Conservation (phyloP, 1,140 invertebrate genomes). For the Zaprionus africanus region DNA sequence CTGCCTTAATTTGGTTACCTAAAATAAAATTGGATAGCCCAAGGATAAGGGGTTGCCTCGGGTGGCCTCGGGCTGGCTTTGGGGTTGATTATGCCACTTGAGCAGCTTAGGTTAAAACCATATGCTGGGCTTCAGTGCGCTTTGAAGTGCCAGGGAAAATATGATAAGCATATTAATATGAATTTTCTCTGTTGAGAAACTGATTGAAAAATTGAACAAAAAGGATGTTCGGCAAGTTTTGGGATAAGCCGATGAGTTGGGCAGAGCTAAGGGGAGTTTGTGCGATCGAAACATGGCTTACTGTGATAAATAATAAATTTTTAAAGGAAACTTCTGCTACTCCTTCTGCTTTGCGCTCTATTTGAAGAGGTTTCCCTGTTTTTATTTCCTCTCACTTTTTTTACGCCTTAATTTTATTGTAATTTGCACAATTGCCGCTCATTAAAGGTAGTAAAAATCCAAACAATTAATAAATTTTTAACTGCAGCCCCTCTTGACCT, state of each 20-base stretch:
- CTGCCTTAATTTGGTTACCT: constrained; percentile 50
- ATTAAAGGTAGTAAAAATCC: constrained; percentile 59
- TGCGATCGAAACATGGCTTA: too few relatives aligned
- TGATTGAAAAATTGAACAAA: constrained; percentile 44
- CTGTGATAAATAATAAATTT: too few relatives aligned
- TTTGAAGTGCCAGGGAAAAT: constrained; percentile 70
- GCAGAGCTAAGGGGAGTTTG: not conserved
- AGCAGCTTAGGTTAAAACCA: constrained; percentile 70
- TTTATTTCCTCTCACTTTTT: constrained; percentile 5
- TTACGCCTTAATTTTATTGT: constrained; percentile 22
- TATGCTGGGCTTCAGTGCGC: constrained; percentile 61
- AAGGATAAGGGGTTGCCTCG: constrained; percentile 25
- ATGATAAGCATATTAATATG: constrained; percentile 65
- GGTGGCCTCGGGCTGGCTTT: constrained; percentile 9
- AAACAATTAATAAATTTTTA: constrained; percentile 82
- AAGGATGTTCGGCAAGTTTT: not conserved
- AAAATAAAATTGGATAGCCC: constrained; percentile 33
- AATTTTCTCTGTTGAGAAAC: constrained; percentile 25
- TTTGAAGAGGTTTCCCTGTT: too few relatives aligned
- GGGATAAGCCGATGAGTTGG: constrained; percentile 14
- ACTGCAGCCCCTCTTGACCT: constrained; percentile 62
- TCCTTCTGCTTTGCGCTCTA: too few relatives aligned
- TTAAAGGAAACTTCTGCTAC: too few relatives aligned
- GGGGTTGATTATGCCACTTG: constrained; percentile 71
- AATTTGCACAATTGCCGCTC: constrained; percentile 60